These are phyloP conservation scores for Oenanthe oenanthe DNA, from an alignment of 2,113 vertebrate genomes.

Conservation along the genomic window DNA sequence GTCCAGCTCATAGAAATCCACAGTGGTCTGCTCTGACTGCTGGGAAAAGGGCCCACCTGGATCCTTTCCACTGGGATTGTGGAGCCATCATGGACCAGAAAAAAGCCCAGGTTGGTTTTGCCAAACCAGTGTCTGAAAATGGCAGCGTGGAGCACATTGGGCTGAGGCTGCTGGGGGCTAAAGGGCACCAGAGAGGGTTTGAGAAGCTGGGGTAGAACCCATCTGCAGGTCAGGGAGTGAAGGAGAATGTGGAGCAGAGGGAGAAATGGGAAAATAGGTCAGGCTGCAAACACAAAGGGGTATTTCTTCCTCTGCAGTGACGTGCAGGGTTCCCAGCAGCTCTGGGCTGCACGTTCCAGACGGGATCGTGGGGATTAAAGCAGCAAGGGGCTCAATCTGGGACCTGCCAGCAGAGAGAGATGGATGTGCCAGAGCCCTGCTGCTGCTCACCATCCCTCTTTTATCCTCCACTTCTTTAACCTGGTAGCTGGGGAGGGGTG, in stretches of 20 bases:
- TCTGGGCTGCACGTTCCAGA: neutral
- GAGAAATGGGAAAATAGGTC: slow-evolving; percentile 42
- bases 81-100: neutral
- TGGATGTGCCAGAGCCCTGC: fast-evolving
- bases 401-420: neutral
- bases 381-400: neutral
- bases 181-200: neutral
- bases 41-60: neutral
- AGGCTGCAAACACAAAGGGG: slow-evolving; percentile 34
- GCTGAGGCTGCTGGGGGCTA: neutral
- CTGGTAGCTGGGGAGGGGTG: neutral
- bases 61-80: neutral
- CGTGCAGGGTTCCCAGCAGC: fast-evolving
- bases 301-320: neutral
- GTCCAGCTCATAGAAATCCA: fast-evolving
- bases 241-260: neutral
- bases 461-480: neutral
- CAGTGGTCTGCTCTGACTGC: neutral
- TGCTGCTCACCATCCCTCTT: neutral
- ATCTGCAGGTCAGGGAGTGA: neutral
- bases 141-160: neutral
- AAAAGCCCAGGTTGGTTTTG: neutral
- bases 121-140: neutral
- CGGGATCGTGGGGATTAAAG: neutral
- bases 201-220: neutral